Evolutionary conservation across 2,113 vertebrate genomes (phyloP), one percentile per base, ranked within the genome.

Genomic region (Pongo abelii): DNA sequence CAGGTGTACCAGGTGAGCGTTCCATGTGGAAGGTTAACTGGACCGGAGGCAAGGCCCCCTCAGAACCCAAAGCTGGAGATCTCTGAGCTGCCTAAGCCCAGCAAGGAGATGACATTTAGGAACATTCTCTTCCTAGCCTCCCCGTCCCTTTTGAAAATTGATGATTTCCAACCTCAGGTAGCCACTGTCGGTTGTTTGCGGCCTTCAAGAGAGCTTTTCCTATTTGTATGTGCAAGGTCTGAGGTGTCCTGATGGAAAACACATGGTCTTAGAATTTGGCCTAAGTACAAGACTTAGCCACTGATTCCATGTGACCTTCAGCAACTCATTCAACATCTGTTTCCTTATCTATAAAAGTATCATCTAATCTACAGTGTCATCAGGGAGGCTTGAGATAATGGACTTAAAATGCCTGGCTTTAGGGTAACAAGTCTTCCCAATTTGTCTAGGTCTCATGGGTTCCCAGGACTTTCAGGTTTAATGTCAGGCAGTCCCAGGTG

Each of bases 1-100:
- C 7, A 2, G 32, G 40, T 1, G 0, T 1, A 3, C 46, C 30
- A 38, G 46, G 40, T 0, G 38, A 30, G 43, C 61, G 46, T 38
- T 43, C 88, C 38, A 22, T 1, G 38, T 8, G 9, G 52, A 84
- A 43, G 32, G 10, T 55, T 18, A 22, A 72, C 0, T 8, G 3
- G 43, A 6, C 30, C 17, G 5, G 5, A 72, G 61, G 48, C 18
- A 70, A 72, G 40, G 52, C 89, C 38, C 84, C 48, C 55, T 59
- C 14, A 70, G 69, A 86, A 46, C 18, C 12, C 57, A 20, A 72
- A 69, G 35, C 59, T 18, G 9, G 61, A 70, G 79, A 67, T 10
- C 14, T 20, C 16, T 2, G 43, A 72, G 70, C 22, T 16, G 40
- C 40, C 0, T 1, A 6, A 18, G 32, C 25, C 18, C 3, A 17